Evolutionary conservation across 2,888 invertebrate species (phyloP).

Genomic region (Eledona agricola): DNA sequence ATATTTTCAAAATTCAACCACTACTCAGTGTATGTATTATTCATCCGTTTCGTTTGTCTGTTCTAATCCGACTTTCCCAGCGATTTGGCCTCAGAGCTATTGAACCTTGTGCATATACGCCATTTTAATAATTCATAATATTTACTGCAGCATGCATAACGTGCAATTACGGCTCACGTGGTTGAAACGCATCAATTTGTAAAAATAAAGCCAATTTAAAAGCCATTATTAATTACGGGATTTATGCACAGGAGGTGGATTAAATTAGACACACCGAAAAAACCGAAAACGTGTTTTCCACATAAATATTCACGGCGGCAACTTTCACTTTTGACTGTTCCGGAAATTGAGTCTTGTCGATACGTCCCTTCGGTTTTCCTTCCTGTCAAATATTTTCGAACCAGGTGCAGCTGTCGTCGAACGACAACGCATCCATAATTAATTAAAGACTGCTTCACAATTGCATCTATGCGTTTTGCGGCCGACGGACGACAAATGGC

Average conservation of each 20-base stretch:
- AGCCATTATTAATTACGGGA: conserved; percentile 20
- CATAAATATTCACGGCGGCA: neutral
- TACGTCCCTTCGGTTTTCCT: no score
- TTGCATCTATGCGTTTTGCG: neutral
- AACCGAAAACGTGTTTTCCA: neutral
- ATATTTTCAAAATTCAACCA: no score
- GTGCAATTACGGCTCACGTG: conserved; percentile 6
- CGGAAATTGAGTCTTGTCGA: no score
- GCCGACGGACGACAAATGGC: conserved; percentile 22
- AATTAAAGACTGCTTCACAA: no score
- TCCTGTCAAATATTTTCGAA: conserved; percentile 1
- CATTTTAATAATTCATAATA: conserved; percentile 5
- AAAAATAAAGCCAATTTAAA: conserved; percentile 22
- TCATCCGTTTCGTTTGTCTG: no score
- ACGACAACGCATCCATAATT: neutral
- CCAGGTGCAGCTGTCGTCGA: conserved; percentile 1
- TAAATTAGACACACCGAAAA: conserved; percentile 1
- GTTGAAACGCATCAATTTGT: conserved; percentile 10
- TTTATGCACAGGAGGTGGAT: conserved; percentile 19
- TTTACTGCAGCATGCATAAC: conserved; percentile 12
- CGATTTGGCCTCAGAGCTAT: no score
- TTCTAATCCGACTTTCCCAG: no score
- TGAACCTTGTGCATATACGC: no score
- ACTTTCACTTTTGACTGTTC: conserved; percentile 7
- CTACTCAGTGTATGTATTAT: no score